Evolutionary conservation across 2,113 vertebrate genomes (phyloP), one percentile per base, ranked within the genome.

Genomic region (Mustela nigripes): DNA sequence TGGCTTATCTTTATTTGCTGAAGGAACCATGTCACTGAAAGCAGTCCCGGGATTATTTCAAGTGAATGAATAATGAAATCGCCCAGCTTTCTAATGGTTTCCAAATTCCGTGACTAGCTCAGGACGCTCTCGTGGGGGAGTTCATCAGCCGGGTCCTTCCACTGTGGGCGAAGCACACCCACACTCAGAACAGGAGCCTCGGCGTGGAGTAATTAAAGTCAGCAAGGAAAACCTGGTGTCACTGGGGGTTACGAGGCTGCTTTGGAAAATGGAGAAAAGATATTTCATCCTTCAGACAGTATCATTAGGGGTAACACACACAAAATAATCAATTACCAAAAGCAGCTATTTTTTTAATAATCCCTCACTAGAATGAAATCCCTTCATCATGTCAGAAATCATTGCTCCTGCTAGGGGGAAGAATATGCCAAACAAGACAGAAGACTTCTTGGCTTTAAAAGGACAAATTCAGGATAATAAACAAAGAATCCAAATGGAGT

Each of bases 1-100:
- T 98, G 96, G 97, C 98, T 98, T 98, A 96, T 93, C 98, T 97
- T 98, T 98, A 97, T 98, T 98, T 98, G 98, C 97, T 98, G 97
- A 98, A 98, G 96, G 95, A 95, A 97, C 96, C 98, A 98, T 98
- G 98, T 95, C 97, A 90, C 95, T 98, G 98, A 98, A 99, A 99
- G 98, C 74, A 84, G 89, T 88, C 97, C 74, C 42, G 31, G 98
- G 98, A 99, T 98, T 98, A 99, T 99, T 98, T 98, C 67, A 97
- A 97, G 98, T 45, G 76, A 98, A 98, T 90, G 71, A 98, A 97
- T 92, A 98, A 97, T 97, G 69, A 98, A 97, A 98, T 98, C 0
- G 73, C 42, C 74, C 26, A 60, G 97, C 58, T 97, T 96, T 78
- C 89, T 98, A 93, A 95, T 85, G 85, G 82, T 53, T 97, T 98